Conservation (phyloP, 2,797 vertebrate genomes). For the Strix occidentalis region DNA sequence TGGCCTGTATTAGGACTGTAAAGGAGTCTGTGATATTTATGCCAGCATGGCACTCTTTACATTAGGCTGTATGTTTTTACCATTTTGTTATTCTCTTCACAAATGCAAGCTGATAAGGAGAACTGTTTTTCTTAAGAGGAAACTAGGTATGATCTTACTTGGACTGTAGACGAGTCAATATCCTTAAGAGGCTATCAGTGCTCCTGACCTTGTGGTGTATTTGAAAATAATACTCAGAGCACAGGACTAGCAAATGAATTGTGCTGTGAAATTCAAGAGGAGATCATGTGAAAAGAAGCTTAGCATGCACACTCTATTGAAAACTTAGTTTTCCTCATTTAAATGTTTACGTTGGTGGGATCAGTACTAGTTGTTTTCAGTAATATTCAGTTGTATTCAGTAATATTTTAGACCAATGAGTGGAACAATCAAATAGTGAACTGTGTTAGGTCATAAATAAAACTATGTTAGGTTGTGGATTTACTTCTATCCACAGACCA, state of each 20-base stretch:
- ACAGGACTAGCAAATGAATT: not conserved
- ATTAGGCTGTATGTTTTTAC: not conserved
- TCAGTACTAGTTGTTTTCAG: not conserved
- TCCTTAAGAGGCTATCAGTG: not conserved
- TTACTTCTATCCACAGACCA: not conserved
- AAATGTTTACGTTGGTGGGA: not conserved
- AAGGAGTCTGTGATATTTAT: not conserved
- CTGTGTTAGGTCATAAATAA: not conserved
- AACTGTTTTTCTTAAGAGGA: not conserved
- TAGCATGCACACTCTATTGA: not conserved
- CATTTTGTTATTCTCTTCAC: not conserved
- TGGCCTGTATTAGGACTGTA: not conserved
- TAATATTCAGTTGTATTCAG: no score
- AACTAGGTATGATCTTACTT: not conserved
- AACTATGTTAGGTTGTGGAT: not conserved
- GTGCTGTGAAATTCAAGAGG: not conserved
- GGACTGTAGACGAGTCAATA: not conserved
- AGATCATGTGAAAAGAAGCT: not conserved
- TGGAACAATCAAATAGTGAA: not conserved
- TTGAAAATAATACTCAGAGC: not conserved
- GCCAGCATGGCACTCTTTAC: not conserved
- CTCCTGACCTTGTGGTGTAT: not conserved
- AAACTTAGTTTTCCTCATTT: not conserved
- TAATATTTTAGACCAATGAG: not conserved
- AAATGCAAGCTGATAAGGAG: not conserved